A percentile compares a stretch with the other conserved stretches of the same genome.
These are phyloP conservation scores for Azemiops feae DNA, from an alignment of 2,113 vertebrate species.

Conservation along the genomic window DNA sequence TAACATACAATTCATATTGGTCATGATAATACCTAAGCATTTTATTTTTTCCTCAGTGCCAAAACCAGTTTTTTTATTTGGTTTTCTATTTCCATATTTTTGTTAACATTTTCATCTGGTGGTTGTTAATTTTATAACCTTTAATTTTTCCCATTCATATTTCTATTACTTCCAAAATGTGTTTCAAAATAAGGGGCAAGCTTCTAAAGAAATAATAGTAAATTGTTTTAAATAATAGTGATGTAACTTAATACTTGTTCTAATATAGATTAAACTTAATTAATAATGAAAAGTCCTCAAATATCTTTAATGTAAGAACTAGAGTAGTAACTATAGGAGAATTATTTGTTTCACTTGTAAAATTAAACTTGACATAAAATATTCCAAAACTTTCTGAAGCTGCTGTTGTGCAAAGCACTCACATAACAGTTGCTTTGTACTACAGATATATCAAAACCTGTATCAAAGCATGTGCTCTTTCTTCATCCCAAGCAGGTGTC, in stretches of 20 bases:
- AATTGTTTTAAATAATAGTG: not conserved
- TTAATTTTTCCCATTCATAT: not conserved
- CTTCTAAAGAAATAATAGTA: not conserved
- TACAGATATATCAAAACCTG: conserved; percentile 56
- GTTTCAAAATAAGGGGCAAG: not conserved
- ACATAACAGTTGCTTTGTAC: conserved; percentile 67
- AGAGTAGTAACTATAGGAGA: not conserved
- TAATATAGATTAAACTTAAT: not conserved
- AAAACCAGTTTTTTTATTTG: not conserved
- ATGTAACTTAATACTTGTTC: not conserved
- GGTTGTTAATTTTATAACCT: not conserved
- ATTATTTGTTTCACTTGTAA: conserved; percentile 18
- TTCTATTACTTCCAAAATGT: not conserved
- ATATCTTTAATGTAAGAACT: not conserved
- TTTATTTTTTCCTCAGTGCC: not conserved
- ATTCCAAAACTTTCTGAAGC: conserved; percentile 49
- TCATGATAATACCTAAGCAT: not conserved
- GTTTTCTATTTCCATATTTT: not conserved
- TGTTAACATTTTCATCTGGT: not conserved
- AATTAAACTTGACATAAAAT: conserved; percentile 45
- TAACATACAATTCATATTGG: not conserved
- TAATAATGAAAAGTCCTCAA: not conserved
- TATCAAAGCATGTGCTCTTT: conserved; percentile 40
- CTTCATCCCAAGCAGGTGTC: conserved; percentile 61
- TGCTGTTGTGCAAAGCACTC: not conserved